Percentiles rank a stretch among this genome's conserved stretches.
Conservation (phyloP, 2,797 vertebrate genomes). For the Gephyroberyx darwinii region DNA sequence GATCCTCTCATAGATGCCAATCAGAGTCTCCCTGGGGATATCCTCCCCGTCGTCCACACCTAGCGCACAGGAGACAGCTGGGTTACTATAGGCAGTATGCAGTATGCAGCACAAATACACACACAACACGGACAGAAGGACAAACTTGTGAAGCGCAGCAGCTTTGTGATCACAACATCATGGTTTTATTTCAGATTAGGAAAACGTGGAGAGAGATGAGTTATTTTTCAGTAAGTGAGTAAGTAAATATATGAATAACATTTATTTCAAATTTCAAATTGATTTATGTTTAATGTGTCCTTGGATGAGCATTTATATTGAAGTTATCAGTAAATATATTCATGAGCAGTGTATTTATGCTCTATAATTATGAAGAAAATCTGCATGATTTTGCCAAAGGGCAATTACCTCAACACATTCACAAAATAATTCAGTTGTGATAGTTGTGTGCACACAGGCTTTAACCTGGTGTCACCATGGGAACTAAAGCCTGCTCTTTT, state of each 20-base stretch:
- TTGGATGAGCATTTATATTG: too few species aligned
- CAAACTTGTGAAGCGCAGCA: background rate
- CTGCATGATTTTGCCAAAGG: background rate
- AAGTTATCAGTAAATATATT: too few species aligned
- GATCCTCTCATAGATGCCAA: slow-evolving; percentile 97
- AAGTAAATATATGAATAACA: too few species aligned
- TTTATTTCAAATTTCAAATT: too few species aligned
- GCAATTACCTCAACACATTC: background rate
- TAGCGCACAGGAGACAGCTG: slow-evolving; percentile 27
- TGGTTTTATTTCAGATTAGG: background rate
- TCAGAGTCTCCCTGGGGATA: slow-evolving; percentile 93
- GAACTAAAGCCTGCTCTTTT: too few species aligned
- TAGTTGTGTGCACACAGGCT: too few species aligned
- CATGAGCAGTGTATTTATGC: background rate
- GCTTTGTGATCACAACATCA: background rate
- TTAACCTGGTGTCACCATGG: too few species aligned
- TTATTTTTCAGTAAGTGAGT: slow-evolving; percentile 1
- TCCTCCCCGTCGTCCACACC: slow-evolving; percentile 98
- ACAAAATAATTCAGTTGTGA: background rate
- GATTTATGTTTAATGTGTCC: too few species aligned
- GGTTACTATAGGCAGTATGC: background rate
- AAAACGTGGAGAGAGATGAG: background rate
- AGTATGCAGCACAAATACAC: slow-evolving; percentile 5
- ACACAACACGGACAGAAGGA: background rate
- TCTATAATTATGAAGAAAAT: slow-evolving; percentile 1